Base-by-base conservation (phyloP, 2,797 vertebrate genomes). In the Syngnathus acus region DNA sequence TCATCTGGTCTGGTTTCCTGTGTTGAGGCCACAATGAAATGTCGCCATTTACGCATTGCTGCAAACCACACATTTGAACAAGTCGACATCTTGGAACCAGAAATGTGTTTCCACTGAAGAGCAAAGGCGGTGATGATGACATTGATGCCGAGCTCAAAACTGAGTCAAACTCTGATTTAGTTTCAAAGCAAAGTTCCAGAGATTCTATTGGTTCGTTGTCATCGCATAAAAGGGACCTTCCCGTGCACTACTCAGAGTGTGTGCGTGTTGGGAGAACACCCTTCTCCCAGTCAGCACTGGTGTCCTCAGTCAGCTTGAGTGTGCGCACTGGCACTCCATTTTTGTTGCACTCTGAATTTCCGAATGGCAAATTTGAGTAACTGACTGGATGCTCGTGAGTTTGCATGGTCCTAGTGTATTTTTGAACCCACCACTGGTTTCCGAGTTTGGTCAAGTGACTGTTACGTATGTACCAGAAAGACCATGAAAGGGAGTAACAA, bases 1-100 rank as follows among this genome's bases (percentile, higher is more conserved):
- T 68, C 55, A 47, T 68, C 39, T 61, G 45, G 67, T 59, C 66
- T 69, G 67, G 62, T 74, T 77, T 80, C 65, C 71, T 76, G 57
- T 43, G 38, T 59, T 67, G 55, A 58, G 55, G 55, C 32, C 55
- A 58, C 55, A 58, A 58, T 58, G 55, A 58, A 58, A 58, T 58
- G 55, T 58, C 55, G 32, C 32, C 55, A 58, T 58, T 38, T 58
- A 58, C 17, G 55, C 55, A 58, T 58, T 58, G 38, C 55, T 58
- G 55, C 55, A 58, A 58, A 58, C 55, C 55, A 58, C 55, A 38
- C 55, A 7, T 37, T 58, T 58, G 55, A 58, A 58, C 55, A 58
- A 58, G 55, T 38, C 32, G 13, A 58, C 55, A 58, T 58, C 38
- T 5, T 37, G 55, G 55, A 58, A 58, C 32, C 55, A 58, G 26